These are phyloP conservation scores for Rhodophaea formosa DNA, from an alignment of 2,888 invertebrate genomes.

Conservation along the genomic window DNA sequence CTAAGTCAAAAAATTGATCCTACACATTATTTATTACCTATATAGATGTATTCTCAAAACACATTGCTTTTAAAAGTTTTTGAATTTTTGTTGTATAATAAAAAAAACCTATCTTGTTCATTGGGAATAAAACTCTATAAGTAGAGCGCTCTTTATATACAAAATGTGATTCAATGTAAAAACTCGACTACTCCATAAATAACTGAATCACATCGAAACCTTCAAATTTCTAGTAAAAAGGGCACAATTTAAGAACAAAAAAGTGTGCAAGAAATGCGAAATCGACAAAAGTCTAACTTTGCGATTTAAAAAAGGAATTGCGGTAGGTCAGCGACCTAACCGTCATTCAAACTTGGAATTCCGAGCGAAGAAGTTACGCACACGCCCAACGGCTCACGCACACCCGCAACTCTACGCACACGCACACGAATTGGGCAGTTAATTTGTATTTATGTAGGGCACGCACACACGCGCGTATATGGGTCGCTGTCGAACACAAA, in stretches of 20 bases:
- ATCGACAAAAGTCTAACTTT: slow-evolving; percentile 2
- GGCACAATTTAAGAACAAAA: neutral
- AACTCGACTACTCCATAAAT: neutral
- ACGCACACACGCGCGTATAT: slow-evolving; percentile 63
- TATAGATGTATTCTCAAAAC: no score
- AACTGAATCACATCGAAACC: neutral
- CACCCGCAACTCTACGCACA: slow-evolving; percentile 28
- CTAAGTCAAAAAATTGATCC: no score
- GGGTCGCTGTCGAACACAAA: slow-evolving; percentile 61
- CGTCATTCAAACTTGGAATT: slow-evolving; percentile 78
- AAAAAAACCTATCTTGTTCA: no score
- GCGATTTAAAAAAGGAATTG: slow-evolving; percentile 35
- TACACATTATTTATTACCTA: no score
- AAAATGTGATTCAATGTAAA: neutral
- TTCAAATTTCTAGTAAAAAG: neutral
- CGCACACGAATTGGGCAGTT: slow-evolving; percentile 65
- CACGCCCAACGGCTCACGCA: slow-evolving; percentile 36
- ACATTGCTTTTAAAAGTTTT: no score
- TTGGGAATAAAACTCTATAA: no score
- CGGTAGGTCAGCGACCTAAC: slow-evolving; percentile 75
- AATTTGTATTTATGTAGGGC: slow-evolving; percentile 69
- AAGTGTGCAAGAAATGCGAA: slow-evolving; percentile 1
- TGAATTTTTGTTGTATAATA: no score
- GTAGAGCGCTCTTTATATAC: no score
- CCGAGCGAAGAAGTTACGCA: slow-evolving; percentile 72